Base-by-base conservation (phyloP, 2,113 vertebrate species). In the Anhinga rufa region DNA sequence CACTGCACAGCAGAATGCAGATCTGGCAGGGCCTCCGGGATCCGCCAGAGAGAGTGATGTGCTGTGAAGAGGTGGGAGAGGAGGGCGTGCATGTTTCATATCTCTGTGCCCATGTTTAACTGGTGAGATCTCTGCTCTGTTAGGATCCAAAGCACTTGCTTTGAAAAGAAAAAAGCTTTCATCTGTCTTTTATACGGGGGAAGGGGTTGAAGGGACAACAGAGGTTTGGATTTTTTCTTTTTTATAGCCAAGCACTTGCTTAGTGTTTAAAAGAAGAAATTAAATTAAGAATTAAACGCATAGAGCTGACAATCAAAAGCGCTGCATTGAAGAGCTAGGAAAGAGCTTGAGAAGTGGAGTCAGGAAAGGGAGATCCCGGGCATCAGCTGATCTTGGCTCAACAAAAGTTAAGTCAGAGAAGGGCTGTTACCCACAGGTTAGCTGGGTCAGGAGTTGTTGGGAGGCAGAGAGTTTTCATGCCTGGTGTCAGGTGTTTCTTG, bases 271-370 rank as follows among this genome's bases (percentile, higher is more conserved):
- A 85, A 54, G 66, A 93, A 70, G 24, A 87, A 79, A 86, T 76
- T 70, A 86, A 91, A 86, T n/a, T n/a, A n/a, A n/a, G n/a, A n/a
- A n/a, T n/a, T n/a, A n/a, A n/a, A 31, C 54, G 70, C 16, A 9
- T 25, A 52, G 52, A 87, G 62, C 14, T 64, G 74, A 66, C 16
- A 9, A 34, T 88, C 69, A 90, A 62, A 93, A 78, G 22, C 1
- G 7, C 38, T 55, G 51, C 42, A 10, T 84, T 97, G 86, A 96
- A 96, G 93, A 97, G 65, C 92, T 92, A 87, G 92, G 89, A 87
- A 84, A 79, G 83, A 85, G 89, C 93, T 96, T 65, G 57, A 97
- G 90, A 94, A 80, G 76, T 64, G 91, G 86, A 94, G 83, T 64
- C 14, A 54, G 93, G 83, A 80, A 93, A 91, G 55, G 86, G 90